phyloP scores from a whole-genome alignment of 2,797 vertebrate species.

The Lerista edwardsae region DNA sequence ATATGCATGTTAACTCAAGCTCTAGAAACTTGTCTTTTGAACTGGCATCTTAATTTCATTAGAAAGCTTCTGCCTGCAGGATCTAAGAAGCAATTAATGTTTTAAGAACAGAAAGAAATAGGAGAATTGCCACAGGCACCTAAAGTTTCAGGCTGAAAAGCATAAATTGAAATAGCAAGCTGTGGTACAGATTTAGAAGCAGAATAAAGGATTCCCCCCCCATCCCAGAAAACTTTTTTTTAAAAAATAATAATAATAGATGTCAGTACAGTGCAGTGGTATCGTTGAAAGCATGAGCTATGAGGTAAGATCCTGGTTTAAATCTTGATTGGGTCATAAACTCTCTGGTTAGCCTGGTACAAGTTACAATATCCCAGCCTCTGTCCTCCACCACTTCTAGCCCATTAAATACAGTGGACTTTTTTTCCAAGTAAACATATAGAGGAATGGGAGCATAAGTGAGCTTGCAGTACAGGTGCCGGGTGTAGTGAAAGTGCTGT shows the following conservation, averaged over 20 bases:
- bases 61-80: neutral
- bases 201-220: neutral
- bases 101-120: conserved; percentile 12
- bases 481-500: too few relatives aligned
- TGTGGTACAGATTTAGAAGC: neutral
- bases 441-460: neutral
- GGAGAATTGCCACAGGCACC: neutral
- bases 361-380: neutral
- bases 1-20: neutral
- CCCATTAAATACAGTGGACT: neutral
- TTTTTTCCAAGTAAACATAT: neutral
- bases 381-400: neutral
- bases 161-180: neutral
- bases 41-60: conserved; percentile 8
- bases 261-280: too few relatives aligned
- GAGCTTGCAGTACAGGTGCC: neutral
- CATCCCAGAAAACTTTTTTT: neutral
- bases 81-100: conserved; percentile 14
- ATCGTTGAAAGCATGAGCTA: neutral
- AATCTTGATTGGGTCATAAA: neutral
- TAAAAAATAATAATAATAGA: neutral
- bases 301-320: neutral
- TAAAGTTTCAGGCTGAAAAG: neutral
- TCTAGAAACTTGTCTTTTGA: neutral
- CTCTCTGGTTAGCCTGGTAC: neutral